These are phyloP conservation scores for Origma solitaria DNA, from an alignment of 2,113 vertebrate genomes.

Conservation along the genomic window DNA sequence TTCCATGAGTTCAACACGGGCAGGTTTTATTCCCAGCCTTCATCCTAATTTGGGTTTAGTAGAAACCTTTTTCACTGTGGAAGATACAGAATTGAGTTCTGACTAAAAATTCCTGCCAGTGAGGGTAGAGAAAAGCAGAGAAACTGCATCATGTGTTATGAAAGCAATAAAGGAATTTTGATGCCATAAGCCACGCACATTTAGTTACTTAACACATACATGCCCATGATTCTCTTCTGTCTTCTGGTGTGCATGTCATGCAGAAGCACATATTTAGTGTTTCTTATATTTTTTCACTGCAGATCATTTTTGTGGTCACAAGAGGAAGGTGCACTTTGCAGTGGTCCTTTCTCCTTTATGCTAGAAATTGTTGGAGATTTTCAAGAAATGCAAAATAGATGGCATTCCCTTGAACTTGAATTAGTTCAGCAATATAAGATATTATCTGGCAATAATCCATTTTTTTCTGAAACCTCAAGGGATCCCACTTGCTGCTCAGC, in stretches of 20 bases:
- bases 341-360: neutral
- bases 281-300: neutral
- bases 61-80: neutral
- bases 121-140: neutral
- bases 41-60: neutral
- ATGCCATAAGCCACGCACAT: neutral
- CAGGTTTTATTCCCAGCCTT: neutral
- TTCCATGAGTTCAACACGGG: neutral
- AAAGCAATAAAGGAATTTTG: neutral
- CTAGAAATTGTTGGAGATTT: neutral
- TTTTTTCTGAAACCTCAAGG: neutral
- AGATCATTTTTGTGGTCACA: neutral
- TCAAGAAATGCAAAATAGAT: neutral
- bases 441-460: neutral
- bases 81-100: neutral
- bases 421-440: neutral
- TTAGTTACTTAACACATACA: neutral
- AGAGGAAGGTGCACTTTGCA: neutral
- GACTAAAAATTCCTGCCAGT: neutral
- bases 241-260: neutral
- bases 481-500: neutral
- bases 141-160: neutral
- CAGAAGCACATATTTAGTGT: neutral
- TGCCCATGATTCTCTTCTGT: neutral
- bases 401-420: neutral